Percentiles rank a stretch among this genome's conserved stretches.
phyloP scores from a whole-genome alignment of 2,888 invertebrate genomes.

The Synanthedon myopaeformis region DNA sequence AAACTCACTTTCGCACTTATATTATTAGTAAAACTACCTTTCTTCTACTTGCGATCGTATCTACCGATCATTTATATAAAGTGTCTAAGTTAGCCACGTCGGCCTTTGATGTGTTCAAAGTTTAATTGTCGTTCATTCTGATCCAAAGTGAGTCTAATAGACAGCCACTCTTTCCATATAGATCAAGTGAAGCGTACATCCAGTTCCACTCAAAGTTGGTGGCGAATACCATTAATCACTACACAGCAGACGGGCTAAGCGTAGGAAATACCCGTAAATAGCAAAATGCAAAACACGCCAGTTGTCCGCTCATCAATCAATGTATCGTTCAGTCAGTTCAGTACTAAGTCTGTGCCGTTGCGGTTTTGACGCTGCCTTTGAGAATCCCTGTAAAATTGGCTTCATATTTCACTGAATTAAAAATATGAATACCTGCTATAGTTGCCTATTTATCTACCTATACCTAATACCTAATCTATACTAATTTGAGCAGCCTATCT shows the following conservation, averaged over 20 bases:
- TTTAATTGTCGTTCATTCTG: not conserved
- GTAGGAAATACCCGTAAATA: constrained; percentile 68
- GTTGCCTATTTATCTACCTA: too few species aligned
- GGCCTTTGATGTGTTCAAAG: not conserved
- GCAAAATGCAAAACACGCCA: constrained; percentile 66
- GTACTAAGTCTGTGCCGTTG: not conserved
- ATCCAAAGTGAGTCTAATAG: not conserved
- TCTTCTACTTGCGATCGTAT: too few species aligned
- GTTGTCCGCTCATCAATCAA: constrained; percentile 67
- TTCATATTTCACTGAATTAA: too few species aligned
- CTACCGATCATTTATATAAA: too few species aligned
- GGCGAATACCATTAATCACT: constrained; percentile 52
- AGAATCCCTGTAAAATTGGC: too few species aligned
- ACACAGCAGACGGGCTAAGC: constrained; percentile 54
- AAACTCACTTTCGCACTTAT: too few species aligned
- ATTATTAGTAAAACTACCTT: too few species aligned
- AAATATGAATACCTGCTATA: too few species aligned
- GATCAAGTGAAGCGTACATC: constrained; percentile 34
- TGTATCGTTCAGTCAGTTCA: not conserved
- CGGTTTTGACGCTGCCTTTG: too few species aligned
- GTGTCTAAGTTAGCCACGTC: too few species aligned
- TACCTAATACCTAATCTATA: too few species aligned
- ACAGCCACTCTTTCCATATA: not conserved
- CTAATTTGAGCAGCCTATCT: too few species aligned
- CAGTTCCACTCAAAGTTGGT: constrained; percentile 25